Conservation (phyloP, 2,888 invertebrate species). For the Cephus pygmeus region DNA sequence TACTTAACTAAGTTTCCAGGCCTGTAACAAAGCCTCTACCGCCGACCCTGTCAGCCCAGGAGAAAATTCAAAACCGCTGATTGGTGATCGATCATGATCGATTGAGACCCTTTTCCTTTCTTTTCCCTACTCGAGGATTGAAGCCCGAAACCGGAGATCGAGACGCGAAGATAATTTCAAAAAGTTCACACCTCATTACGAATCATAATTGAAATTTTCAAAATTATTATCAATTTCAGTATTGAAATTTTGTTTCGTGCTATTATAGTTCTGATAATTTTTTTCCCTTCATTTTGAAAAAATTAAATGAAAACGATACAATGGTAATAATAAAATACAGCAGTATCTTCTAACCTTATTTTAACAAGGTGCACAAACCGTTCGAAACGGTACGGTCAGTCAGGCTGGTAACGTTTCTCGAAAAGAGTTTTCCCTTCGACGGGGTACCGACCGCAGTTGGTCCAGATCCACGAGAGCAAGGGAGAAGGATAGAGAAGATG, state of each 20-base stretch:
- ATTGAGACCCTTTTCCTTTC: neutral
- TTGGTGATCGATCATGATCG: neutral
- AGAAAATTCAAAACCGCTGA: neutral
- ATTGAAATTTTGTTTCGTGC: fast-evolving
- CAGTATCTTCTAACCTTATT: neutral
- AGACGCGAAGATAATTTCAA: neutral
- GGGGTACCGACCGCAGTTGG: neutral
- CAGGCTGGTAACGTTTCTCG: neutral
- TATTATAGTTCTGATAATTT: neutral
- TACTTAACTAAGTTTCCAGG: neutral
- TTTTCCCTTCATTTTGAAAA: neutral
- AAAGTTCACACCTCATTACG: neutral
- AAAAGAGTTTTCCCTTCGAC: neutral
- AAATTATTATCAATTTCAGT: neutral
- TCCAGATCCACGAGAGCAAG: neutral
- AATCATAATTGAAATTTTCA: neutral
- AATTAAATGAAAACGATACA: neutral
- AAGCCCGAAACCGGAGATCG: no score
- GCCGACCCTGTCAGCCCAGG: neutral
- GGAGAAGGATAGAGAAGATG: no score
- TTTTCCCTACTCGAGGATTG: neutral
- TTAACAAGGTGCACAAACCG: neutral
- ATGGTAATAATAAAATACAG: neutral
- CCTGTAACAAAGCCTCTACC: neutral
- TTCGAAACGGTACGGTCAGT: neutral